Base-by-base conservation (phyloP, 2,797 vertebrate genomes). In the Buphagus erythrorhynchus region DNA sequence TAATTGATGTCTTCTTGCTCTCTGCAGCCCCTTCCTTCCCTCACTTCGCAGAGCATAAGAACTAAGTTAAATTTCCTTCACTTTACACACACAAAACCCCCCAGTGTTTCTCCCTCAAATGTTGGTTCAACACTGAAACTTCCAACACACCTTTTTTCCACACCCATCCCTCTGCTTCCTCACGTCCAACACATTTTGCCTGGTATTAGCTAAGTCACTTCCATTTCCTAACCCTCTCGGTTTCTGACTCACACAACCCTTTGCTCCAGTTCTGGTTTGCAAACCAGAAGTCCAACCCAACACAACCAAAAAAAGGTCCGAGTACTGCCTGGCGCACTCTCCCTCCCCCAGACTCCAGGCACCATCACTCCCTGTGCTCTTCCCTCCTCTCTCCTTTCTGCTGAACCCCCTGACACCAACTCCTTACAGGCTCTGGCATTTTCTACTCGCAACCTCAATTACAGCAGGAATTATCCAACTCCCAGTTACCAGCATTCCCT, bases 221-320 rank as follows among this genome's bases (percentile, higher is more conserved):
- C 59, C 74, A 67, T 96, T 96, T 93, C 86, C 94, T 93, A 89
- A 95, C 62, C 52, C 90, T 90, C 91, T 55, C 29, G 3, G 59
- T 66, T 94, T 94, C 91, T 88, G 95, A 96, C 75, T 96, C 95
- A 93, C 18, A 36, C 6, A 45, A 86, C 62, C 94, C 96, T 97
- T 93, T 89, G 94, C 95, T 96, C 94, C 91, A 94, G 48, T 92
- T 83, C 79, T 88, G 40, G 43, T 69, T 69, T 28, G 67, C 80
- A 92, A 88, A 86, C 5, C 48, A 55, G 65, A 92, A 86, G 28
- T 42, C 48, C 88, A 79, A 91, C 42, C 54, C 51, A 52, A 58
- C 17, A 62, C 38, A 35, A 90, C 6, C 25, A 16, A 58, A 76
- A 46, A 35, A 38, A 57, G 36, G 28, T 17, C 80, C 15, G 91